A percentile compares a stretch with the other conserved stretches of the same genome.
These are phyloP conservation scores for Nomia melanderi DNA, from an alignment of 1,140 invertebrate species.

Conservation along the genomic window DNA sequence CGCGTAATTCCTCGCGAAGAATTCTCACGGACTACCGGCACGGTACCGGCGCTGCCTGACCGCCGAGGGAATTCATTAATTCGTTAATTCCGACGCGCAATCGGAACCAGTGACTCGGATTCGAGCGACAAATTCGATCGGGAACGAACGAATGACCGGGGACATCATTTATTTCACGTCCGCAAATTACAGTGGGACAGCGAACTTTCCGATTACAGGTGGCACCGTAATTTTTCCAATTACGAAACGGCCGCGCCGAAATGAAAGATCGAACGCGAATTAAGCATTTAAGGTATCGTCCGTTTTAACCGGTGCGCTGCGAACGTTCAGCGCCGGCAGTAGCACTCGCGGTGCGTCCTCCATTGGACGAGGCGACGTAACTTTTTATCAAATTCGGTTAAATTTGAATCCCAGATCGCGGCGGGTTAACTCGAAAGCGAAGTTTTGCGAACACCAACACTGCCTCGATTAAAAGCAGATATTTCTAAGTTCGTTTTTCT, in stretches of 20 bases:
- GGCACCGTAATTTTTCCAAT: not conserved
- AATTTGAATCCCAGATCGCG: too few relatives aligned
- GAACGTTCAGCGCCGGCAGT: too few relatives aligned
- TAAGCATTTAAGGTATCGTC: not conserved
- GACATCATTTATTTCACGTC: not conserved
- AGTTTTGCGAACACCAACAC: too few relatives aligned
- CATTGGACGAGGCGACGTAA: too few relatives aligned
- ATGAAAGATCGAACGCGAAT: not conserved
- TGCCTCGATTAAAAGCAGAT: too few relatives aligned
- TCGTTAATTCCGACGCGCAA: constrained; percentile 3
- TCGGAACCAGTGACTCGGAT: not conserved
- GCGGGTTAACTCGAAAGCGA: too few relatives aligned
- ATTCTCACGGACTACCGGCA: constrained; percentile 5
- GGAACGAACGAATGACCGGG: not conserved
- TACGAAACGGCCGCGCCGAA: not conserved
- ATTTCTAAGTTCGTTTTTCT: too few relatives aligned
- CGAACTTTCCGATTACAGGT: not conserved
- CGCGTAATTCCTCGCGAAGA: constrained; percentile 1
- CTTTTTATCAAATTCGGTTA: too few relatives aligned
- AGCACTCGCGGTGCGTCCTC: too few relatives aligned
- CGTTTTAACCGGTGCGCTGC: not conserved
- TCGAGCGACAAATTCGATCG: constrained; percentile 28
- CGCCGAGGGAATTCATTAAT: constrained; percentile 8
- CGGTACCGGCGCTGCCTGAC: too few relatives aligned
- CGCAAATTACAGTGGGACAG: not conserved